Evolutionary conservation across 1,140 invertebrate genomes (phyloP).

Genomic region (Cylas formicarius): DNA sequence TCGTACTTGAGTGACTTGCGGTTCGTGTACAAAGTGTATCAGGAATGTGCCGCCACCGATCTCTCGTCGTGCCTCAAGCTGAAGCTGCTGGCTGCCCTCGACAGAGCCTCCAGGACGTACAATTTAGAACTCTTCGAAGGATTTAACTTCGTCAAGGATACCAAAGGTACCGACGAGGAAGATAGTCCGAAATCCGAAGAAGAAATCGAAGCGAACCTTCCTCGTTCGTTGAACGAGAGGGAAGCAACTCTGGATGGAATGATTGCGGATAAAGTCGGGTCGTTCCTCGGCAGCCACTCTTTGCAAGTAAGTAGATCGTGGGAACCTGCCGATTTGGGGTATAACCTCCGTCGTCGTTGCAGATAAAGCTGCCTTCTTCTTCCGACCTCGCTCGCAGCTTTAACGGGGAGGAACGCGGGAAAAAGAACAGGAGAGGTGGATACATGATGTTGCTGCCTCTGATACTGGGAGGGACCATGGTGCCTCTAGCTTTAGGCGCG

Average conservation of each 20-base stretch:
- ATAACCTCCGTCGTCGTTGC: slow-evolving; percentile 23
- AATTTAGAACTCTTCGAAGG: slow-evolving; percentile 61
- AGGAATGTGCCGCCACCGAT: slow-evolving; percentile 64
- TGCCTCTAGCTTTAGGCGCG: slow-evolving; percentile 70
- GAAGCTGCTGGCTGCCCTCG: slow-evolving; percentile 64
- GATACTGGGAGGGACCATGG: slow-evolving; percentile 67
- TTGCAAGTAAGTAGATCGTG: slow-evolving; percentile 59
- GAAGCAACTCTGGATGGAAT: slow-evolving; percentile 65
- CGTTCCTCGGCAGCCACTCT: slow-evolving; percentile 67
- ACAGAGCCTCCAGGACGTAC: slow-evolving; percentile 56
- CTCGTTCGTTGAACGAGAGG: slow-evolving; percentile 59
- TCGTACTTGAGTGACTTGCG: slow-evolving; percentile 48
- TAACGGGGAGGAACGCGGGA: slow-evolving; percentile 49
- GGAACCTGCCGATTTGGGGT: no score
- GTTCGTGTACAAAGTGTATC: slow-evolving; percentile 57
- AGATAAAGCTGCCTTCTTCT: slow-evolving; percentile 58
- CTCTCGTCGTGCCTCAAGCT: slow-evolving; percentile 67
- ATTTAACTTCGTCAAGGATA: slow-evolving; percentile 60
- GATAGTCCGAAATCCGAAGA: slow-evolving; percentile 45
- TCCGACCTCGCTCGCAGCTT: slow-evolving; percentile 55
- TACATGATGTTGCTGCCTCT: slow-evolving; percentile 66
- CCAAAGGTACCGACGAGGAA: slow-evolving; percentile 39
- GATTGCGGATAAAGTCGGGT: slow-evolving; percentile 63
- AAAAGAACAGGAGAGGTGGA: slow-evolving; percentile 58
- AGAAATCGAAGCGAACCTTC: slow-evolving; percentile 60